phyloP scores from a whole-genome alignment of 1,140 invertebrate species.

The Drosophila kohkoa region DNA sequence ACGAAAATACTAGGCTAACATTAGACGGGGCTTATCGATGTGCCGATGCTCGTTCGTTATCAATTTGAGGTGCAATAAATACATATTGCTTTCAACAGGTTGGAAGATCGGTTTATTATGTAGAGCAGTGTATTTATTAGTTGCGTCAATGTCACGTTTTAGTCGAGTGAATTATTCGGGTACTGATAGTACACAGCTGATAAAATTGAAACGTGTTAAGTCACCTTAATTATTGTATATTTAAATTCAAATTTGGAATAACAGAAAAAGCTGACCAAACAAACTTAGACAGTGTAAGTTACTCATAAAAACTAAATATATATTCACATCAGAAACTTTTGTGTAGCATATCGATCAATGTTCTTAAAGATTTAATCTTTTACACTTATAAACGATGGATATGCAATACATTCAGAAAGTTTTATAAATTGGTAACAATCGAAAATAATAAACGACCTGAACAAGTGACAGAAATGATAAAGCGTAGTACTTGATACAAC shows the following conservation, averaged over 20 bases:
- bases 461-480: constrained; percentile 24
- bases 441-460: constrained; percentile 12
- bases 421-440: constrained; percentile 25
- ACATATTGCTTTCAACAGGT: background rate
- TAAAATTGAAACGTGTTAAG: background rate
- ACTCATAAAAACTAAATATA: too few species aligned
- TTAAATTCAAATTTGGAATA: background rate
- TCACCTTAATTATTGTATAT: background rate
- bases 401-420: constrained; percentile 2
- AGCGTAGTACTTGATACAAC: constrained; percentile 18
- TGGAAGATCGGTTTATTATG: constrained; percentile 10
- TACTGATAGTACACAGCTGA: background rate
- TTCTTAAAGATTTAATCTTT: constrained; percentile 3
- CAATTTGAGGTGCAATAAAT: constrained; percentile 20
- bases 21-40: constrained; percentile 47
- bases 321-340: too few species aligned
- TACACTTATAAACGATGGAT: background rate
- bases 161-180: constrained; percentile 47
- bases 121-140: constrained; percentile 12
- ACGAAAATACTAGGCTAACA: constrained; percentile 37
- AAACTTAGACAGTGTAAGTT: background rate
- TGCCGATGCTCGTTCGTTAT: constrained; percentile 6
- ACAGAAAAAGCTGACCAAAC: background rate
- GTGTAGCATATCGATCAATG: constrained; percentile 18
- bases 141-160: constrained; percentile 55